phyloP scores from a whole-genome alignment of 2,888 invertebrate genomes.

The Hofmannophila pseudospretella region DNA sequence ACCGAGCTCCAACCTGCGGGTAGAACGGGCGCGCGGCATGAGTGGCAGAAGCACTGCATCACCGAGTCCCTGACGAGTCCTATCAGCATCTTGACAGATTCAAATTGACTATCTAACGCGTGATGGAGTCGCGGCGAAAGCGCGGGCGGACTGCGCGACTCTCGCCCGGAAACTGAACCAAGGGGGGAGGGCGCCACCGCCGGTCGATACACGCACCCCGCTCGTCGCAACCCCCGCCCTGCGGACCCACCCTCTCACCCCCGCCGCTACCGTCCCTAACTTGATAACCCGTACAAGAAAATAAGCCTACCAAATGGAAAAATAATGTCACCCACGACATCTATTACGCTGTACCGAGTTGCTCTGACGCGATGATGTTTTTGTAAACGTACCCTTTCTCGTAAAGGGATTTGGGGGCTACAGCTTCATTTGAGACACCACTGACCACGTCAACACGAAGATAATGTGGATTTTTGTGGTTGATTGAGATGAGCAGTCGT shows the following conservation, averaged over 20 bases:
- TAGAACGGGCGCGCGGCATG: conserved; percentile 90
- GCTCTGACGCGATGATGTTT: conserved; percentile 23
- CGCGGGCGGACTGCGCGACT: conserved; percentile 80
- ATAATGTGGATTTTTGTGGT: no score
- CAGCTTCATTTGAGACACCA: no score
- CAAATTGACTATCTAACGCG: conserved; percentile 70
- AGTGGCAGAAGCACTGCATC: conserved; percentile 95
- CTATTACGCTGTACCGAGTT: conserved; percentile 37
- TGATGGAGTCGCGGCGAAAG: conserved; percentile 69
- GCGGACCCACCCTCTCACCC: conserved; percentile 64
- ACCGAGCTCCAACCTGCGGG: conserved; percentile 81
- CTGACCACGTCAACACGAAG: no score
- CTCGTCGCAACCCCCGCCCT: conserved; percentile 57
- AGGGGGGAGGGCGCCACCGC: conserved; percentile 64
- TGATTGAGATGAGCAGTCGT: not conserved
- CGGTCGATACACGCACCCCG: conserved; percentile 79
- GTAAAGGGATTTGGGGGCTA: conserved; percentile 8
- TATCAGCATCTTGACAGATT: conserved; percentile 85
- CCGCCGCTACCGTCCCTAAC: conserved; percentile 64
- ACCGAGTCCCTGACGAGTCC: conserved; percentile 94
- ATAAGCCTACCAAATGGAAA: conserved; percentile 74
- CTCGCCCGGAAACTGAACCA: conserved; percentile 78
- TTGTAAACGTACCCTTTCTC: conserved; percentile 15
- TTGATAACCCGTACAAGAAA: conserved; percentile 74
- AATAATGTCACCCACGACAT: conserved; percentile 65